Evolutionary conservation across 2,113 vertebrate genomes (phyloP).

Genomic region (Alectura lathami): DNA sequence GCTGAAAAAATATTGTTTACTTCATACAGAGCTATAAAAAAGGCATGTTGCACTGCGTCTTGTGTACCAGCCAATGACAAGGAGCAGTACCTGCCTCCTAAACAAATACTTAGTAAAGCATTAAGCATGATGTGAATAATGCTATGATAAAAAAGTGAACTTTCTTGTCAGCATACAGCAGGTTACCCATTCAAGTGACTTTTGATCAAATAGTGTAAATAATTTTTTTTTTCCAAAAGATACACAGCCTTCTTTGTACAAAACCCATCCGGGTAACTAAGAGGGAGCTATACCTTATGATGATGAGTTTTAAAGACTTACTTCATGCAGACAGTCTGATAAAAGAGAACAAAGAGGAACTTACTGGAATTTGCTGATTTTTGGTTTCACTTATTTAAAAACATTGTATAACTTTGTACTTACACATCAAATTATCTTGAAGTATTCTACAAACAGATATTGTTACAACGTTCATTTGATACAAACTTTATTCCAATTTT

Average conservation of each 20-base stretch:
- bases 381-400: not conserved
- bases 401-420: not conserved
- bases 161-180: not conserved
- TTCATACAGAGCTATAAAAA: not conserved
- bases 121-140: not conserved
- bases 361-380: not conserved
- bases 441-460: not conserved
- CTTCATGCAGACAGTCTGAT: not conserved
- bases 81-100: not conserved
- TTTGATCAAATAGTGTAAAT: not conserved
- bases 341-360: not conserved
- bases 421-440: not conserved
- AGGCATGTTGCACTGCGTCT: not conserved
- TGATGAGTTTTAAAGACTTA: not conserved
- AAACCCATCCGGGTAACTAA: not conserved
- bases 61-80: not conserved
- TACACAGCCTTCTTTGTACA: not conserved
- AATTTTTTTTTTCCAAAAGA: not conserved
- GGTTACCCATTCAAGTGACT: not conserved
- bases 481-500: not conserved
- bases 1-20: not conserved
- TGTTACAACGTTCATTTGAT: not conserved
- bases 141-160: not conserved
- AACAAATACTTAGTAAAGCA: not conserved
- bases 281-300: not conserved